These are phyloP conservation scores for Sitta europaea DNA, from an alignment of 2,113 vertebrate species.

Conservation along the genomic window DNA sequence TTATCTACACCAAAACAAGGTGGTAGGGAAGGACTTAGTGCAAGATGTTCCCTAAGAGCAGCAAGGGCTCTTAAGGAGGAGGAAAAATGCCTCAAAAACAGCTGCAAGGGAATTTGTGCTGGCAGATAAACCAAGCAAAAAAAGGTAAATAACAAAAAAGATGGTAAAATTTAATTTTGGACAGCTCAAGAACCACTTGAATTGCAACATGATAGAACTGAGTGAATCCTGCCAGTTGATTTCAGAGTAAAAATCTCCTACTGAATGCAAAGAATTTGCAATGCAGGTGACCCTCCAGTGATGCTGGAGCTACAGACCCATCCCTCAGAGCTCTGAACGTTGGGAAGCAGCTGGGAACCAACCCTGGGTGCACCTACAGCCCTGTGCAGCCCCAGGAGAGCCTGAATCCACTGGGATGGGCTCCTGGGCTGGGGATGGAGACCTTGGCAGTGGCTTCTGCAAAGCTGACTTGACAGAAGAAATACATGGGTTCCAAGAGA, in stretches of 20 bases:
- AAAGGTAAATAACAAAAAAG: background rate
- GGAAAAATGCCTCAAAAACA: background rate
- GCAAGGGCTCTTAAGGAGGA: background rate
- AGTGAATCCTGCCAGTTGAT: background rate
- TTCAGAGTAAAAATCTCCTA: background rate
- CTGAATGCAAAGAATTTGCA: background rate
- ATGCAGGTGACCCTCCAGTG: fast-evolving
- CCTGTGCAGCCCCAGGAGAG: background rate
- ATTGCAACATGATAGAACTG: background rate
- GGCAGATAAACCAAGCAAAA: background rate
- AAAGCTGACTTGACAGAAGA: background rate
- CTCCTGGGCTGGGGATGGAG: background rate
- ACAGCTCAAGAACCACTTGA: background rate
- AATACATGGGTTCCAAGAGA: background rate
- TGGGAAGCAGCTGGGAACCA: background rate
- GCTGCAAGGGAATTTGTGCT: background rate
- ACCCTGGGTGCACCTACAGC: fast-evolving
- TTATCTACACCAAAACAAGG: background rate
- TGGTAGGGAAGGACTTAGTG: background rate
- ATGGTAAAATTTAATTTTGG: background rate
- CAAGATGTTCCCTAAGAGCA: background rate
- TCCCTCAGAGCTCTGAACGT: fast-evolving
- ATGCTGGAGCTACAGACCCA: fast-evolving
- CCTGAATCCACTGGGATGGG: fast-evolving
- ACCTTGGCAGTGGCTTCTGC: too few relatives aligned